Base-by-base conservation (phyloP, 2,888 invertebrate species). In the Girardia tigrina region DNA sequence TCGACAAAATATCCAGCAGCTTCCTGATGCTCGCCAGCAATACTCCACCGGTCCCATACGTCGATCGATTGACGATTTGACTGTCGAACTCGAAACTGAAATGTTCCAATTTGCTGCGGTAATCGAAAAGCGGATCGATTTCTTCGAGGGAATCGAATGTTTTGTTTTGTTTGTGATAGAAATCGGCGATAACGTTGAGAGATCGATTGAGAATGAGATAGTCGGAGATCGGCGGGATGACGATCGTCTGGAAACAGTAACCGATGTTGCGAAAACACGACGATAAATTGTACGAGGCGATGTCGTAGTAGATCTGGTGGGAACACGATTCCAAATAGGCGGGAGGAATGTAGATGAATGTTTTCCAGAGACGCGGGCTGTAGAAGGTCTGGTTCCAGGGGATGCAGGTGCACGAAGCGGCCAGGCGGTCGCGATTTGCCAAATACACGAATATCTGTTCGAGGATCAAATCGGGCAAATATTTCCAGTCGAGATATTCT, bases 41-140 rank as follows among this genome's bases (percentile, higher is more conserved):
- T 12, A 23, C 23, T 56, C 56, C 56, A 4, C 56, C 56, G n/a
- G 56, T 56, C 23, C 56, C 56, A 56, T 56, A 56, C 23, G 56
- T 56, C 2, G n/a, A 56, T 16, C 56, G 20, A 56, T 56, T 56
- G n/a, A 20, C 56, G n/a, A 56, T 56, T n/a, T 56, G 56, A n/a
- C 23, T 56, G 4, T n/a, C 56, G n/a, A 56, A 56, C n/a, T 56
- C 56, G 23, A 56, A 56, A 16, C 56, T 56, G n/a, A 56, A 56
- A 56, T 56, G 4, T 16, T 56, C 56, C 56, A 56, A 56, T 56
- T 56, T 56, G n/a, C 56, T 56, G n/a, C 56, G 56, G 23, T 56
- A 56, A n/a, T 56, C 56, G 23, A n/a, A 56, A n/a, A 56, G 56
- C 6, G 56, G 56, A 56, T 56, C 23, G 4, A 56, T 56, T 56